Conservation (phyloP, 2,797 vertebrate genomes). For the Mus minutoides region DNA sequence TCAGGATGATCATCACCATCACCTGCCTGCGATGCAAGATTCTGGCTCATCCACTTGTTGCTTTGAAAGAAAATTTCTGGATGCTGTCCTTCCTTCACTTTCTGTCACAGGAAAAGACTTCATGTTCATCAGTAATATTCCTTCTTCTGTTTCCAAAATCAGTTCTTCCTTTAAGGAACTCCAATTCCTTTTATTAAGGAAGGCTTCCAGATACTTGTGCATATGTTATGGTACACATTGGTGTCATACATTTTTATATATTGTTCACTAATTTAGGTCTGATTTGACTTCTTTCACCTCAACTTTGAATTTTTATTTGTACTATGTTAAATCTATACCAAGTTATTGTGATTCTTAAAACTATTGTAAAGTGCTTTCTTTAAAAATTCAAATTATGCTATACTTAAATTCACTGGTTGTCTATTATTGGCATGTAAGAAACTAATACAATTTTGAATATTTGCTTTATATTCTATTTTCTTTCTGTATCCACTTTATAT, state of each 20-base stretch:
- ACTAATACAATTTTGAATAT: neutral
- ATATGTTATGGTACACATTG: neutral
- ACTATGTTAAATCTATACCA: neutral
- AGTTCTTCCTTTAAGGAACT: neutral
- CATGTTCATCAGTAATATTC: neutral
- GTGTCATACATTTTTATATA: neutral
- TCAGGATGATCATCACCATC: neutral
- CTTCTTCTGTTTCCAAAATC: neutral
- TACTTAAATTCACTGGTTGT: neutral
- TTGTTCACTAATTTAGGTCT: neutral
- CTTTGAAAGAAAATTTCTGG: neutral
- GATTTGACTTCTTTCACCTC: neutral
- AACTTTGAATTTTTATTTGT: neutral
- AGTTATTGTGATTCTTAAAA: neutral
- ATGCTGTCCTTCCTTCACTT: neutral
- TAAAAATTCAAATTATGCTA: neutral
- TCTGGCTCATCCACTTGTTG: neutral
- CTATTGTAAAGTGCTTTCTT: neutral
- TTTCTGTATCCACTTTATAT: neutral
- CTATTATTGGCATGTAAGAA: neutral
- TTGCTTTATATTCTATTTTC: neutral
- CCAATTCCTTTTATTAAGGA: neutral
- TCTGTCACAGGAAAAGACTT: neutral
- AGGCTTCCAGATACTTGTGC: neutral
- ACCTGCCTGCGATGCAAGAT: neutral